Evolutionary conservation across 2,888 invertebrate genomes (phyloP).

Genomic region (Aradus depressus): DNA sequence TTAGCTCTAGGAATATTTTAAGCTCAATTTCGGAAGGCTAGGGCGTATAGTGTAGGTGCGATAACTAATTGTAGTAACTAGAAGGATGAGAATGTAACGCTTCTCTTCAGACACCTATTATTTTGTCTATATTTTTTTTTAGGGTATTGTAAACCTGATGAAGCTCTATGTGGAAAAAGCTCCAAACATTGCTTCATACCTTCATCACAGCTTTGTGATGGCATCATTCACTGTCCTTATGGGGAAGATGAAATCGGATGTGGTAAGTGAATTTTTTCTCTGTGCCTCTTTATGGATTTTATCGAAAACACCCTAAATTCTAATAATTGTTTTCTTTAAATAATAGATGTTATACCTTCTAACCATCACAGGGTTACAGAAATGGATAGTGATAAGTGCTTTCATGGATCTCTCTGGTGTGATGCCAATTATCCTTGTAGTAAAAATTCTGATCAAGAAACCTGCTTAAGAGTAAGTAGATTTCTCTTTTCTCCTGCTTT

Average conservation of each 20-base stretch:
- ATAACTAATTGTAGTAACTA: no score
- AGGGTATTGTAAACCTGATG: constrained; percentile 21
- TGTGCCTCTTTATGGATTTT: not conserved
- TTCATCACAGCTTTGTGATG: constrained; percentile 28
- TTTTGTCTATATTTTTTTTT: no score
- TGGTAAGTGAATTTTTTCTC: constrained; percentile 25
- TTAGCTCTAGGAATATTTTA: no score
- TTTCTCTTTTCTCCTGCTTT: not conserved
- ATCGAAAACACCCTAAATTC: not conserved
- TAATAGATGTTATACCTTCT: not conserved
- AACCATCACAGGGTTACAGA: not conserved
- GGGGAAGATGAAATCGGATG: constrained; percentile 33
- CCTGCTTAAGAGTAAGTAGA: constrained; percentile 33
- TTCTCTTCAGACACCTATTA: not conserved
- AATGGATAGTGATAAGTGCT: constrained; percentile 37
- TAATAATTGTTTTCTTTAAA: not conserved
- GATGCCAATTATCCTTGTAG: constrained; percentile 41
- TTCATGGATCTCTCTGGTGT: constrained; percentile 39
- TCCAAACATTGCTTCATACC: constrained; percentile 27
- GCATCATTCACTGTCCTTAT: constrained; percentile 29
- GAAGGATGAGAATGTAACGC: not conserved
- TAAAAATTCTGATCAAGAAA: constrained; percentile 40
- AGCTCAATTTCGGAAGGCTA: no score
- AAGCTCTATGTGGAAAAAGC: constrained; percentile 23
- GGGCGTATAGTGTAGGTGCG: no score